Evolutionary conservation across 2,888 invertebrate genomes (phyloP), one percentile per base, ranked within the genome.

Genomic region (Orthosia gothica): DNA sequence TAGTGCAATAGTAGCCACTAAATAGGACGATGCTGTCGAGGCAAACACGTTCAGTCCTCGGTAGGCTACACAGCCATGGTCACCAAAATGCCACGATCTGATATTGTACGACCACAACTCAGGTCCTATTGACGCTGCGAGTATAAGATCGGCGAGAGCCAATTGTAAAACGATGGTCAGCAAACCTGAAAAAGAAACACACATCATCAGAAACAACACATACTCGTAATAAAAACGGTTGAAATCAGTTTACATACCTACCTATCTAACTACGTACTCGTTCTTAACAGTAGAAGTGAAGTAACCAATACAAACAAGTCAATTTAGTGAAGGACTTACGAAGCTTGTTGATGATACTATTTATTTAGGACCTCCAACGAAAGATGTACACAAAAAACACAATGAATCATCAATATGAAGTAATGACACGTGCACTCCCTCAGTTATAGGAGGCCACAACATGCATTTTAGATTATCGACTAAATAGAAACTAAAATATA

Each of bases 1-100:
- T 72, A 97, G 94, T 74, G 97, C 97, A 71, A 97, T 91, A 23
- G 97, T 97, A 68, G 96, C 93, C 50, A 97, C 93, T 76, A 97
- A 93, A 90, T 97, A 97, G 18, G 97, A 90, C 4, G 96, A 95
- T n/a, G 97, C 95, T 4, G 97, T 97, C 65, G 97, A 97, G 3
- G 96, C 92, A 64, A 97, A 94, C 54, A 97, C 96, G 90, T 96
- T 97, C 23, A 96, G 88, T 54, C 97, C 97, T 81, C 97, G 92
- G 90, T 97, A 97, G 3, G 97, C 91, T 68, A 95, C 93, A 89
- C 97, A 97, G 70, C 94, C 91, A 64, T 92, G 92, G 55, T 89
- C 89, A 26, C 97, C 95, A 83, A 97, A 96, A 50, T 89, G 89
- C 97, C 97, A 97, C 57, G 95, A 94, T 82, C 94, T 93, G 67